Evolutionary conservation across 2,888 invertebrate species (phyloP).

Genomic region (Pediacus dermestoides): DNA sequence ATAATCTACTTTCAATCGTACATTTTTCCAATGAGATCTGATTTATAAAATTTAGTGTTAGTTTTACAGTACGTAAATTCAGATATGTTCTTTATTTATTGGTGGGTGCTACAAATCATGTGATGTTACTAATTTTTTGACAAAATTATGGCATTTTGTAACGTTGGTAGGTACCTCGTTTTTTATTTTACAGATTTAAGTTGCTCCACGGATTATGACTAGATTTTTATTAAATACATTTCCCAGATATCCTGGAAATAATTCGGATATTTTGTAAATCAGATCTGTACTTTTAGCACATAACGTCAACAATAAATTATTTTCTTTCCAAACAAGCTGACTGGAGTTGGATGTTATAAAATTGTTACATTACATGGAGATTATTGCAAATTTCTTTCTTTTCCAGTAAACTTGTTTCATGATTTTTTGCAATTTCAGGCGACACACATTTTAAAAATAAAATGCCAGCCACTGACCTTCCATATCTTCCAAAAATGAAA

Average conservation of each 20-base stretch:
- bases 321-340: slow-evolving; percentile 24
- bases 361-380: slow-evolving; percentile 14
- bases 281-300: slow-evolving; percentile 14
- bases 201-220: too few species aligned
- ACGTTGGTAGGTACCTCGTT: too few species aligned
- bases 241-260: slow-evolving; percentile 8
- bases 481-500: slow-evolving; percentile 22
- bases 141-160: too few species aligned
- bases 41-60: too few species aligned
- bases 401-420: slow-evolving; percentile 28
- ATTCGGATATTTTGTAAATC: slow-evolving; percentile 10
- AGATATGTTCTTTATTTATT: too few species aligned
- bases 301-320: background rate
- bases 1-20: slow-evolving; percentile 26
- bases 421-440: slow-evolving; percentile 9
- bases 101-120: too few species aligned
- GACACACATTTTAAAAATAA: slow-evolving; percentile 33
- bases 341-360: slow-evolving; percentile 23
- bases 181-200: too few species aligned
- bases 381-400: slow-evolving; percentile 9
- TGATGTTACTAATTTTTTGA: too few species aligned
- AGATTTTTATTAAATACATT: too few species aligned
- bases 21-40: too few species aligned
- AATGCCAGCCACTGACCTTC: slow-evolving; percentile 41
- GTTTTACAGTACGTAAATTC: too few species aligned